Conservation (phyloP, 2,888 invertebrate species). For the Drosophila kokeensis region DNA sequence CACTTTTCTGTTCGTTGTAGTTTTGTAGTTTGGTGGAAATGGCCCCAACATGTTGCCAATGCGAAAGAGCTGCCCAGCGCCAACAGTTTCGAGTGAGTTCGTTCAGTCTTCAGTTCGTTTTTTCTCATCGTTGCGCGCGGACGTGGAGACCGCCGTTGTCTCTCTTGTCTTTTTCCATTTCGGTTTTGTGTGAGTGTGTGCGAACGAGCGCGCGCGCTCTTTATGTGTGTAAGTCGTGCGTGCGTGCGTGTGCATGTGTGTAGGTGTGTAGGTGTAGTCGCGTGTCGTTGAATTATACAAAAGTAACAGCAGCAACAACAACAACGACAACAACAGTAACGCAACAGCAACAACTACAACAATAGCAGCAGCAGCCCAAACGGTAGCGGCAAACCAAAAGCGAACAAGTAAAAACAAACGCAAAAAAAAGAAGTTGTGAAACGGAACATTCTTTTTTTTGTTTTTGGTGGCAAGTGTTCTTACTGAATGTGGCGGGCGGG, state of each 20-base stretch:
- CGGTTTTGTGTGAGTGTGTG: constrained; percentile 33
- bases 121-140: constrained; percentile 55
- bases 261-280: constrained; percentile 57
- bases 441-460: constrained; percentile 45
- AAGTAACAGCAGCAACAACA: constrained; percentile 35
- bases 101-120: constrained; percentile 56
- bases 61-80: constrained; percentile 39
- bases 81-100: constrained; percentile 31
- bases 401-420: constrained; percentile 43
- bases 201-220: constrained; percentile 35
- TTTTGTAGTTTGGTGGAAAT: constrained; percentile 19
- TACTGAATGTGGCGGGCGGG: constrained; percentile 59
- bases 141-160: constrained; percentile 43
- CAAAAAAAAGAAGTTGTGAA: constrained; percentile 44
- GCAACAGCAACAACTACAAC: constrained; percentile 39
- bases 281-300: constrained; percentile 54
- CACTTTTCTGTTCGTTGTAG: constrained; percentile 4
- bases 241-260: constrained; percentile 16
- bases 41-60: constrained; percentile 57
- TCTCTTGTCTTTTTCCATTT: constrained; percentile 47
- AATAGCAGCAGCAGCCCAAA: constrained; percentile 50
- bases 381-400: constrained; percentile 61
- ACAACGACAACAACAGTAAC: constrained; percentile 43
- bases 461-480: constrained; percentile 60
- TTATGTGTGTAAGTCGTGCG: constrained; percentile 16